Percentiles rank a stretch among this genome's conserved stretches.
phyloP scores from a whole-genome alignment of 2,797 vertebrate species.

The Lates japonicus region DNA sequence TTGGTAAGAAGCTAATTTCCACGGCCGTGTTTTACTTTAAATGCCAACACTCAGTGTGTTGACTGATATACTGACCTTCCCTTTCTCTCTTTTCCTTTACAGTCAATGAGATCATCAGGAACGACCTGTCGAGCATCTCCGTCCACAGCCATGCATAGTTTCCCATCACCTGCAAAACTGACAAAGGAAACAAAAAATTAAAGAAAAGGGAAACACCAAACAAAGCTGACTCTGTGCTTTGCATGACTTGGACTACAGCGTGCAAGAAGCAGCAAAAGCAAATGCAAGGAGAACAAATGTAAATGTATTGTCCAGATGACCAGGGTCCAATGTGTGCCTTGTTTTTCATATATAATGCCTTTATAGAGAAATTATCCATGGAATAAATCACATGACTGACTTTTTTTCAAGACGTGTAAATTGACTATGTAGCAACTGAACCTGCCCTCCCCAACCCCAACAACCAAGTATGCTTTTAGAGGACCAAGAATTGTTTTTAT shows the following conservation, averaged over 20 bases:
- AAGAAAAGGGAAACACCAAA: slow-evolving; percentile 52
- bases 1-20: not conserved
- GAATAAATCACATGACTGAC: slow-evolving; percentile 52
- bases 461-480: slow-evolving; percentile 62
- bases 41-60: not conserved
- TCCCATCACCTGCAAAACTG: slow-evolving; percentile 3
- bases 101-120: slow-evolving; percentile 99
- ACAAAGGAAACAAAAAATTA: slow-evolving; percentile 3
- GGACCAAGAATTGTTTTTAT: slow-evolving; percentile 66
- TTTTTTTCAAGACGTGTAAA: slow-evolving; percentile 49
- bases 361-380: slow-evolving; percentile 46
- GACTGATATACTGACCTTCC: not conserved
- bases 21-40: not conserved
- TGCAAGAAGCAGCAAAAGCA: slow-evolving; percentile 59
- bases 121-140: slow-evolving; percentile 94
- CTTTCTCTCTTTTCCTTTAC: slow-evolving; percentile 74
- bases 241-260: slow-evolving; percentile 64
- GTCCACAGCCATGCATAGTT: slow-evolving; percentile 90
- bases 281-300: slow-evolving; percentile 53
- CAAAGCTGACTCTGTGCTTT: slow-evolving; percentile 25
- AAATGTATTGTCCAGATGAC: slow-evolving; percentile 56
- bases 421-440: slow-evolving; percentile 61
- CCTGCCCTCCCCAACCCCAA: slow-evolving; percentile 31
- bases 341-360: slow-evolving; percentile 58
- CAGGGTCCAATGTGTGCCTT: slow-evolving; percentile 79